A percentile compares a stretch with the other conserved stretches of the same genome.
These are phyloP conservation scores for Sceloporus undulatus DNA, from an alignment of 2,113 vertebrate species.

Conservation along the genomic window DNA sequence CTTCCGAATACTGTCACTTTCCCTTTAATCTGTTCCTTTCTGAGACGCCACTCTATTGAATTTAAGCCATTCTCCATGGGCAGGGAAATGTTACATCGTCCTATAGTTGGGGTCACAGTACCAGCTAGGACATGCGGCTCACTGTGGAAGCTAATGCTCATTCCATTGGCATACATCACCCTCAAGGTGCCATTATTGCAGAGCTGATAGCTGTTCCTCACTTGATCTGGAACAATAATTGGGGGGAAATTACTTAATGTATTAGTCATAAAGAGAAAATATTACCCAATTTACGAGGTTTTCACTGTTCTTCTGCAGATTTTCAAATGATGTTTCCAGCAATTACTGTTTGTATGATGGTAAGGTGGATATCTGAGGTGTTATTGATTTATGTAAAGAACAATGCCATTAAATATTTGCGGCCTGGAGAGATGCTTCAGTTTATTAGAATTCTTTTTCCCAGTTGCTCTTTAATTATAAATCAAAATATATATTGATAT, in stretches of 20 bases:
- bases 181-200: constrained; percentile 97
- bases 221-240: constrained; percentile 89
- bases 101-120: constrained; percentile 96
- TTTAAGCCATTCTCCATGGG: constrained; percentile 98
- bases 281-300: constrained; percentile 74
- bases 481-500: constrained; percentile 70
- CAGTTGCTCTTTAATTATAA: constrained; percentile 74
- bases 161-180: constrained; percentile 98
- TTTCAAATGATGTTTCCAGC: constrained; percentile 74
- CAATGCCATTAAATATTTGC: constrained; percentile 71
- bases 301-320: constrained; percentile 77
- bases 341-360: constrained; percentile 71
- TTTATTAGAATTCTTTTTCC: constrained; percentile 71
- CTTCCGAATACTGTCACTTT: constrained; percentile 97
- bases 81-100: constrained; percentile 96
- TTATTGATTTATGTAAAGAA: constrained; percentile 73
- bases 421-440: constrained; percentile 72
- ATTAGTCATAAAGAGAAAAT: constrained; percentile 75
- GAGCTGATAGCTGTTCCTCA: constrained; percentile 98
- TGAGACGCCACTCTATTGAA: constrained; percentile 98
- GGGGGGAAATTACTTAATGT: constrained; percentile 72
- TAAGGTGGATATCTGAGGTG: constrained; percentile 74
- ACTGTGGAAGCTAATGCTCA: constrained; percentile 98
- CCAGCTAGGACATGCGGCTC: constrained; percentile 97
- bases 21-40: constrained; percentile 97